Percentiles rank a stretch among this genome's conserved stretches.
Evolutionary conservation across 2,888 invertebrate species (phyloP).

Genomic region (Nephrocerus scutellatus): DNA sequence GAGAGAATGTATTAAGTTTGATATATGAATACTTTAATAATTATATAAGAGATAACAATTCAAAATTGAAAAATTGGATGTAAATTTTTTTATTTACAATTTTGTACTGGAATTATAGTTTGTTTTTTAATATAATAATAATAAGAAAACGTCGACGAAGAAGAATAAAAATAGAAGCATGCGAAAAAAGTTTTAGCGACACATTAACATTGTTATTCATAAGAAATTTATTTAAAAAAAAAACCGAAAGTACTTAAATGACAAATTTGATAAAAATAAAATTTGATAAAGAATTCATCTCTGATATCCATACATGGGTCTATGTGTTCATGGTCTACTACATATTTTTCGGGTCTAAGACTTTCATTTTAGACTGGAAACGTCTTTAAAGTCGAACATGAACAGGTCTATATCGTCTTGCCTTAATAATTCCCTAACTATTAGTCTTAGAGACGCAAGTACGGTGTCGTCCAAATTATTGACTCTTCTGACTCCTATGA

Average conservation of each 20-base stretch:
- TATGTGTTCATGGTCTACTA: too few relatives aligned
- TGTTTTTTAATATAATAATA: conserved; percentile 24
- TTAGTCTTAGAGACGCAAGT: too few relatives aligned
- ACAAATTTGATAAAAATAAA: conserved; percentile 9
- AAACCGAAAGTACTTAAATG: conserved; percentile 5
- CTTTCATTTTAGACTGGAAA: too few relatives aligned
- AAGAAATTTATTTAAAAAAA: conserved; percentile 22
- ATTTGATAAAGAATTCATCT: conserved; percentile 7
- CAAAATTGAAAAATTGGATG: conserved; percentile 18
- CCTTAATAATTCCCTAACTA: too few relatives aligned
- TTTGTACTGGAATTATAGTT: conserved; percentile 19
- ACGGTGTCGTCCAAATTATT: too few relatives aligned
- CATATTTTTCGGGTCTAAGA: too few relatives aligned
- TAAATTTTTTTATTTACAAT: conserved; percentile 24
- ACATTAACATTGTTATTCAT: conserved; percentile 31
- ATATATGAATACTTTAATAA: conserved; percentile 4
- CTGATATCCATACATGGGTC: too few relatives aligned
- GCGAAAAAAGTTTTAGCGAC: conserved; percentile 35
- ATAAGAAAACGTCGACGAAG: too few relatives aligned
- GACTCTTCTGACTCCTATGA: too few relatives aligned
- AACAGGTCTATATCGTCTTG: too few relatives aligned
- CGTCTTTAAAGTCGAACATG: too few relatives aligned
- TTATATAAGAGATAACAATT: too few relatives aligned
- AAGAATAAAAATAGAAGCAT: conserved; percentile 35
- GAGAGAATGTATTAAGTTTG: background rate